A percentile compares a stretch with the other conserved stretches of the same genome.
Evolutionary conservation across 2,113 vertebrate species (phyloP).

Genomic region (Candoia aspera): DNA sequence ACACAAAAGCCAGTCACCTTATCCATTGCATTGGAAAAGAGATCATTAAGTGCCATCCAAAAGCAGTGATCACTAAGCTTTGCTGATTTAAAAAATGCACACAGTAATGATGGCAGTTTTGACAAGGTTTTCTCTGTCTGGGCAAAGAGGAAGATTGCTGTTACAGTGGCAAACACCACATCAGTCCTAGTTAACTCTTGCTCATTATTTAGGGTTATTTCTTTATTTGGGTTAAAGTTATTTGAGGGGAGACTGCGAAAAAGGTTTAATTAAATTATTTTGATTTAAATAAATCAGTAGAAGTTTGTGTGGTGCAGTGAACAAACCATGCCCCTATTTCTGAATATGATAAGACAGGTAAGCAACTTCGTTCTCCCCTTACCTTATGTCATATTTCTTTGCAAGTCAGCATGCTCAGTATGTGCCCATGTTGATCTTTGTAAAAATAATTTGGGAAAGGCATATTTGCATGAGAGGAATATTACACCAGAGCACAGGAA

Average conservation of each 20-base stretch:
- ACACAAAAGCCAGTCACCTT: background rate
- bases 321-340: background rate
- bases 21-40: background rate
- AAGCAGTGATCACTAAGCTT: background rate
- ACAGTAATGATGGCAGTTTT: background rate
- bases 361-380: background rate
- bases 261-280: background rate
- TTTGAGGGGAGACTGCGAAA: background rate
- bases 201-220: background rate
- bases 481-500: background rate
- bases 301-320: background rate
- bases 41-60: background rate
- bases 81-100: background rate
- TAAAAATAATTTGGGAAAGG: background rate
- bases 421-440: background rate
- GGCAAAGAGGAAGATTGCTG: background rate
- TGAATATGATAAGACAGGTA: background rate
- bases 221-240: background rate
- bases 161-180: background rate
- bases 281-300: background rate
- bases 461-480: background rate
- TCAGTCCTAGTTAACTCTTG: background rate
- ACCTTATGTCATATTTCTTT: background rate
- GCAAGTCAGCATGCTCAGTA: background rate
- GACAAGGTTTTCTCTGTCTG: background rate